phyloP scores from a whole-genome alignment of 2,888 invertebrate species.

The Tetragonula carbonaria region DNA sequence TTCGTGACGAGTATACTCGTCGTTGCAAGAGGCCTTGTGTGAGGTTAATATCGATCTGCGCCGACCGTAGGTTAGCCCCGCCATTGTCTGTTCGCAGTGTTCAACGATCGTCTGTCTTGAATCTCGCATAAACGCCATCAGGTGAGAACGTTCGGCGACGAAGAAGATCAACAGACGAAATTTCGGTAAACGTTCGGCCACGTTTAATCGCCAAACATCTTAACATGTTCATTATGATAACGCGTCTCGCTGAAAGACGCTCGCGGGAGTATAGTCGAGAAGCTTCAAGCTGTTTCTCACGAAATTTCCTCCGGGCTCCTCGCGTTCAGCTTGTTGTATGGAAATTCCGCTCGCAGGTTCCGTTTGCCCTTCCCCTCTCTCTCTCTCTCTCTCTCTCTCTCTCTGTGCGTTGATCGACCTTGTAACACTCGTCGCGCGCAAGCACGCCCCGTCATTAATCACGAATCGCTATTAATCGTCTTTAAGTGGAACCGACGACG shows the following conservation, averaged over 20 bases:
- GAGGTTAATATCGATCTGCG: too few species aligned
- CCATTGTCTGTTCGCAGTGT: neutral
- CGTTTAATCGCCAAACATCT: constrained; percentile 21
- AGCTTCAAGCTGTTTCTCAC: constrained; percentile 26
- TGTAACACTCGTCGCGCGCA: constrained; percentile 59
- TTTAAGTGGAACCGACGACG: constrained; percentile 68
- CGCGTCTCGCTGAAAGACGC: constrained; percentile 17
- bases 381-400: neutral
- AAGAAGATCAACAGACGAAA: constrained; percentile 31
- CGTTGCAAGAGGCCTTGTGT: too few species aligned
- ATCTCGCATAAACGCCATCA: neutral
- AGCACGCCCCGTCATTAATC: constrained; percentile 71
- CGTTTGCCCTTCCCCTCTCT: constrained; percentile 29
- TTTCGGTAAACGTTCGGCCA: constrained; percentile 18
- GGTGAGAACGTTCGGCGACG: neutral
- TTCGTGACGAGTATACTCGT: too few species aligned
- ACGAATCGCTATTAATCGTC: constrained; percentile 75
- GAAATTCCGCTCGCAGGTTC: constrained; percentile 46
- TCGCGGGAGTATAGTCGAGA: neutral
- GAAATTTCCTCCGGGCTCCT: constrained; percentile 25
- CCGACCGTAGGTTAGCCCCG: too few species aligned
- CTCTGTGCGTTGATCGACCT: constrained; percentile 62
- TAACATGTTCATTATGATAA: constrained; percentile 31
- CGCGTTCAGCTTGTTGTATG: constrained; percentile 30
- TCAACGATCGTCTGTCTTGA: neutral